Conservation (phyloP, 2,113 vertebrate genomes). For the Oriolus oriolus region DNA sequence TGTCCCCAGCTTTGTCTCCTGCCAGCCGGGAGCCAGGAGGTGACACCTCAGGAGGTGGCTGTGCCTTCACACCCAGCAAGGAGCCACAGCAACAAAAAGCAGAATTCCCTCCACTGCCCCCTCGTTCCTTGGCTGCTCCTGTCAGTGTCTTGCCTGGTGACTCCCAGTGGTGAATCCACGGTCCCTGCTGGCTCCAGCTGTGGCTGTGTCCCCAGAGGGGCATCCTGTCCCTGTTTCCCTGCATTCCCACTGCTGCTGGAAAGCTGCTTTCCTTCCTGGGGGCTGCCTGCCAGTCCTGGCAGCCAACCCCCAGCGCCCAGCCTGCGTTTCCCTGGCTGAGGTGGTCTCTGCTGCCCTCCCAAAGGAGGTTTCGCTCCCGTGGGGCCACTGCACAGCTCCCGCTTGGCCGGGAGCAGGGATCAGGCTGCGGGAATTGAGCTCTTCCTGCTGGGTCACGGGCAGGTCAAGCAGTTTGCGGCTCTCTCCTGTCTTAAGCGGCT, state of each 20-base stretch:
- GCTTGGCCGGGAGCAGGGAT: not conserved
- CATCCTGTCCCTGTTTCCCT: not conserved
- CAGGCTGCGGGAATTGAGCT: not conserved
- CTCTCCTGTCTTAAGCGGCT: not conserved
- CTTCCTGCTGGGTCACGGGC: not conserved
- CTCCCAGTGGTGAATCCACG: accelerated
- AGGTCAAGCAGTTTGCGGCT: not conserved
- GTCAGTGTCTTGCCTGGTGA: not conserved
- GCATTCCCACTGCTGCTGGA: not conserved
- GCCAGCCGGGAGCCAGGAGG: not conserved
- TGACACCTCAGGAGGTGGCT: accelerated
- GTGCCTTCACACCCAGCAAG: not conserved
- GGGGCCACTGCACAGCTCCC: not conserved
- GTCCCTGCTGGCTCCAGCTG: not conserved
- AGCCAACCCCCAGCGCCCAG: not conserved
- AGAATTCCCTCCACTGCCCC: not conserved
- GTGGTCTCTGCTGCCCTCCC: not conserved
- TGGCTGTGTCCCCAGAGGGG: not conserved
- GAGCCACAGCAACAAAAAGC: not conserved
- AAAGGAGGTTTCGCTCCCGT: accelerated
- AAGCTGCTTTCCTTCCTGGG: not conserved
- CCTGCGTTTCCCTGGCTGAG: not conserved
- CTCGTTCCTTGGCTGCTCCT: not conserved
- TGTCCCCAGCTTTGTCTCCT: not conserved
- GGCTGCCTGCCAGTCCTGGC: not conserved